phyloP scores from a whole-genome alignment of 2,888 invertebrate species.

The Morpho achilles region DNA sequence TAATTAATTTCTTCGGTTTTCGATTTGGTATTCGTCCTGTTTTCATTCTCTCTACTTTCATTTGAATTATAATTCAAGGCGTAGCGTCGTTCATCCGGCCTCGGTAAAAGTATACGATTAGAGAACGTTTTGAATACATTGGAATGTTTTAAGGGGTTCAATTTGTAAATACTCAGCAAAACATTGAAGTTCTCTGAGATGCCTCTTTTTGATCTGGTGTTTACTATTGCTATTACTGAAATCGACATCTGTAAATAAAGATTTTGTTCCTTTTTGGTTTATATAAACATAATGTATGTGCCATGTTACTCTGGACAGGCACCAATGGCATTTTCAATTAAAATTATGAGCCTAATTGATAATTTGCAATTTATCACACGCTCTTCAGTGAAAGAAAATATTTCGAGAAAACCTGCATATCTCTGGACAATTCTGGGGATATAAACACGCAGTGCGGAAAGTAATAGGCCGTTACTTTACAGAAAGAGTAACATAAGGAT shows the following conservation, averaged over 20 bases:
- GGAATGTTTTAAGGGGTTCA: slow-evolving; percentile 54
- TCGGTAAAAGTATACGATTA: slow-evolving; percentile 42
- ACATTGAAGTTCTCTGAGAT: slow-evolving; percentile 47
- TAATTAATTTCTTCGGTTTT: slow-evolving; percentile 42
- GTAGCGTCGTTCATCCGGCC: slow-evolving; percentile 28
- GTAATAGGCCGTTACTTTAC: no score
- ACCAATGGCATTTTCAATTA: no score
- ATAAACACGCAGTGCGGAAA: no score
- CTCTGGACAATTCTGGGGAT: no score
- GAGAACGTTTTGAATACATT: slow-evolving; percentile 51
- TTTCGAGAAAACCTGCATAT: no score
- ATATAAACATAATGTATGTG: no score
- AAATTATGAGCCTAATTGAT: no score
- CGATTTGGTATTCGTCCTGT: slow-evolving; percentile 33
- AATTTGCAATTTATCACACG: no score
- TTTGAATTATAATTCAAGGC: slow-evolving; percentile 45
- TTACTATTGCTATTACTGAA: not conserved
- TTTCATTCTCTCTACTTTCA: slow-evolving; percentile 45
- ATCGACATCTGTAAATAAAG: slow-evolving; percentile 13
- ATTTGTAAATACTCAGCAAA: slow-evolving; percentile 53
- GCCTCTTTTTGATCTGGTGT: slow-evolving; percentile 28
- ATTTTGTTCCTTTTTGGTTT: no score
- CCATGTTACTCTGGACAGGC: no score
- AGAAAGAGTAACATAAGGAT: no score
- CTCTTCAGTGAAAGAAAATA: no score